Percentiles rank a stretch among this genome's conserved stretches.
These are phyloP conservation scores for Cryptocephalus primarius DNA, from an alignment of 2,888 invertebrate species.

Conservation along the genomic window DNA sequence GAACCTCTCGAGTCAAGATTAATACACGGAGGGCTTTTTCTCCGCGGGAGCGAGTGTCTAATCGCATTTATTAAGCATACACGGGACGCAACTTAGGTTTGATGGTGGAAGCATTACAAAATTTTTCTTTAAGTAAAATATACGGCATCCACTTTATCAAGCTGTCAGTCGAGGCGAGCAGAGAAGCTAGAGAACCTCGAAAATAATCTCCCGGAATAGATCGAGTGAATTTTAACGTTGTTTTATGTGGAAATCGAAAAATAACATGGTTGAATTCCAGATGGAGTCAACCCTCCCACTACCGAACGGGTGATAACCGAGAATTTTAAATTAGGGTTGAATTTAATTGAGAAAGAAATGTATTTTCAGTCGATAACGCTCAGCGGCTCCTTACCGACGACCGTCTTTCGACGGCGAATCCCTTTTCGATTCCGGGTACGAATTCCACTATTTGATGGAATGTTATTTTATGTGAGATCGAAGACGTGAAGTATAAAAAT, in stretches of 20 bases:
- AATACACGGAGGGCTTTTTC: too few relatives aligned
- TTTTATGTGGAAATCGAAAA: neutral
- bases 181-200: neutral
- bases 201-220: neutral
- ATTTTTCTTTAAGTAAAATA: constrained; percentile 31
- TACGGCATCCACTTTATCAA: constrained; percentile 34
- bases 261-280: neutral
- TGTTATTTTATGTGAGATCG: too few relatives aligned
- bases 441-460: too few relatives aligned
- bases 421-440: too few relatives aligned
- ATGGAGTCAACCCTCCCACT: neutral
- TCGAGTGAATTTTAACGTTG: neutral
- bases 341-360: too few relatives aligned
- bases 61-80: constrained; percentile 22
- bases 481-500: too few relatives aligned
- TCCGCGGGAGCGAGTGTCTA: constrained; percentile 5
- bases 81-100: constrained; percentile 18
- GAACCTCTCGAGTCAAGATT: too few relatives aligned
- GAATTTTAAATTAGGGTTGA: too few relatives aligned
- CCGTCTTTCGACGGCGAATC: too few relatives aligned
- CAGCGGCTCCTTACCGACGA: too few relatives aligned
- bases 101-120: constrained; percentile 19
- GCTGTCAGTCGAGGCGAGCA: constrained; percentile 22
- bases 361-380: too few relatives aligned
- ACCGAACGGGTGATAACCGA: neutral